Evolutionary conservation across 2,113 vertebrate species (phyloP), one percentile per base, ranked within the genome.

Genomic region (Seriola quinqueradiata): DNA sequence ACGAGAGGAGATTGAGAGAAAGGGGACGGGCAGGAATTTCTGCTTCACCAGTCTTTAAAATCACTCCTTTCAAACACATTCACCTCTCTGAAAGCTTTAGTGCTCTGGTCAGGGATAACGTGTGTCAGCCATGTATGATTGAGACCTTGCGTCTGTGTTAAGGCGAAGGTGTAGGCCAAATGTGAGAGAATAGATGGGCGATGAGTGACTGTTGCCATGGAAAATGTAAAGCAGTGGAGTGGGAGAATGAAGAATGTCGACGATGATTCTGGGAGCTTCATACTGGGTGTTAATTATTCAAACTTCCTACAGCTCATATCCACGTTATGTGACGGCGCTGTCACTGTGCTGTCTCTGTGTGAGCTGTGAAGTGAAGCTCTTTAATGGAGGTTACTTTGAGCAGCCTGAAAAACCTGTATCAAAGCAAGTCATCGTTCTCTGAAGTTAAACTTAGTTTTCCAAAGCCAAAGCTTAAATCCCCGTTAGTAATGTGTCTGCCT

Each of bases 211-310:
- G 91, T 92, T 94, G 90, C 88, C 88, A 89, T 92, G 92, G 92
- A 91, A 94, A 94, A 93, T 77, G 88, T 92, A 79, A 89, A 92
- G 89, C 85, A 83, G 88, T 68, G 40, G 61, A 89, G 90, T 90
- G 84, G 89, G 91, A 88, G 85, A 89, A 87, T 60, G 87, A 91
- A 89, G 88, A 91, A 92, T 91, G 87, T 88, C 28, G 82, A 90
- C 80, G 89, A 92, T 85, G 87, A 91, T 90, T 93, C 89, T 91
- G 87, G 79, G 79, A 91, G 87, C 86, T 89, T 91, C 89, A 88
- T 81, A 90, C 90, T 89, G 86, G 75, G 89, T 94, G 93, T 94
- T 94, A 93, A 93, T 94, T 94, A 94, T 94, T 94, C 93, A 93
- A 92, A 93, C 87, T 94, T 93, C 91, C 91, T 90, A 91, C 91